A percentile compares a stretch with the other conserved stretches of the same genome.
These are phyloP conservation scores for Euphydryas editha DNA, from an alignment of 2,888 invertebrate species.

Conservation along the genomic window DNA sequence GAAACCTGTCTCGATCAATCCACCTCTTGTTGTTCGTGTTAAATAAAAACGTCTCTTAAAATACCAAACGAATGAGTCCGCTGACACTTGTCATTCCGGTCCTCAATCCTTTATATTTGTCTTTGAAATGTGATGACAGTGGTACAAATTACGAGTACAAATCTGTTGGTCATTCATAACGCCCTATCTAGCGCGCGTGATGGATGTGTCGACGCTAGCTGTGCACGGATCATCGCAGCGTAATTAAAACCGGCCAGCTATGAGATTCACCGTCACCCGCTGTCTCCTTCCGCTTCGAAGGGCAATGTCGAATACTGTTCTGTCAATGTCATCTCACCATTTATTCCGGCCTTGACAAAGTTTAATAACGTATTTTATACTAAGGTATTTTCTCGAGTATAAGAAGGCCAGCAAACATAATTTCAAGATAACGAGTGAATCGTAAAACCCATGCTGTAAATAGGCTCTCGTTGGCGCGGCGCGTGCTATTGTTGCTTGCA, in stretches of 20 bases:
- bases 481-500: constrained; percentile 77
- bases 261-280: constrained; percentile 76
- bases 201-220: constrained; percentile 67
- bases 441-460: constrained; percentile 76
- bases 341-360: constrained; percentile 2
- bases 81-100: constrained; percentile 82
- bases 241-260: constrained; percentile 78
- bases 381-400: constrained; percentile 37
- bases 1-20: constrained; percentile 84
- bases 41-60: constrained; percentile 81
- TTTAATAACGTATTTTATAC: constrained; percentile 6
- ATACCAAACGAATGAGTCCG: constrained; percentile 77
- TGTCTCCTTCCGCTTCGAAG: constrained; percentile 71
- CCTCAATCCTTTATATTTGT: constrained; percentile 83
- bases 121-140: constrained; percentile 84
- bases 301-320: constrained; percentile 67
- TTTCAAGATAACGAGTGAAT: constrained; percentile 78
- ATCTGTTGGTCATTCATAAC: constrained; percentile 81
- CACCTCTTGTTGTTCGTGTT: constrained; percentile 81
- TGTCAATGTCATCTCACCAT: constrained; percentile 50
- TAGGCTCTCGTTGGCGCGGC: constrained; percentile 60
- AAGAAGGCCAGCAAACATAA: constrained; percentile 58
- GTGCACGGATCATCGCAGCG: constrained; percentile 70
- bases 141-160: constrained; percentile 83
- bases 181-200: constrained; percentile 77